Conservation (phyloP, 2,888 invertebrate genomes). For the Orthosia cruda region DNA sequence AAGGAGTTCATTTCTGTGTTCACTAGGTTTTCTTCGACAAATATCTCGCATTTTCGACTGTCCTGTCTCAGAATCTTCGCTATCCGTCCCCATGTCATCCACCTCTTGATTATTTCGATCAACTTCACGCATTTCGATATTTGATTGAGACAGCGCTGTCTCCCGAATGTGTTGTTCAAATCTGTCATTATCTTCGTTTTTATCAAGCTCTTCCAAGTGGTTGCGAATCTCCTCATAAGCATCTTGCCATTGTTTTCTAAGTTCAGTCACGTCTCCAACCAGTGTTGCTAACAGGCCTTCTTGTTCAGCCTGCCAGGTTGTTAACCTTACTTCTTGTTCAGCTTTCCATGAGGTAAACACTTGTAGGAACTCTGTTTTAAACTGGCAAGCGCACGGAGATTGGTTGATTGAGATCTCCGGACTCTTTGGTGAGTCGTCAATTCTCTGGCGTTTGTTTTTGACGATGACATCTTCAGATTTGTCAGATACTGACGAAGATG, state of each 20-base stretch:
- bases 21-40: not conserved
- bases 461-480: not conserved
- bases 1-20: not conserved
- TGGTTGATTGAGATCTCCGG: not conserved
- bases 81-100: too few relatives aligned
- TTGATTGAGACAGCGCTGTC: not conserved
- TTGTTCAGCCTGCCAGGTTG: not conserved
- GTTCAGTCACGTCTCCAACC: not conserved
- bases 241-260: not conserved
- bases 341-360: not conserved
- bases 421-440: not conserved
- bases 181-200: not conserved
- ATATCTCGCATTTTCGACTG: not conserved
- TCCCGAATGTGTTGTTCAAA: not conserved
- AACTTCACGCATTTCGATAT: not conserved
- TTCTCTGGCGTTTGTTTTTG: not conserved
- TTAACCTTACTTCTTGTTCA: not conserved
- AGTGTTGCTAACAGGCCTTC: not conserved
- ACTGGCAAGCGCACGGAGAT: not conserved
- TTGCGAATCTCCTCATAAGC: not conserved
- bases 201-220: not conserved
- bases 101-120: not conserved
- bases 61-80: not conserved
- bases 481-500: not conserved
- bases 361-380: not conserved